A percentile compares a stretch with the other conserved stretches of the same genome.
Evolutionary conservation across 1,140 invertebrate species (phyloP).

Genomic region (Diuraphis noxia): DNA sequence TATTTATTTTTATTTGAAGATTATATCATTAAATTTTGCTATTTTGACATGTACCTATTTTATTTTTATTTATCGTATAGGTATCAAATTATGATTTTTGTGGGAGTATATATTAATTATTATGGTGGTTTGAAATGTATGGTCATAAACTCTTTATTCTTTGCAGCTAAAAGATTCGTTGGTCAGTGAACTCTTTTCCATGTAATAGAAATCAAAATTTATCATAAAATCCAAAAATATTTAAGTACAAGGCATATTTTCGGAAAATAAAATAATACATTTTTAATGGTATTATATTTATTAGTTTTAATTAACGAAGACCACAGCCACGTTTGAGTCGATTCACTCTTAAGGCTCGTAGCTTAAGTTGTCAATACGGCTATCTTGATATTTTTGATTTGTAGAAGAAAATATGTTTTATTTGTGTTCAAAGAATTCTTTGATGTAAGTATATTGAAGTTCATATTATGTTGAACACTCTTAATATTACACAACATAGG

Average conservation of each 20-base stretch:
- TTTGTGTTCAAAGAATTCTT: background rate
- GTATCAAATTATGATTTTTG: background rate
- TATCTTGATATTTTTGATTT: background rate
- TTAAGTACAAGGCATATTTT: background rate
- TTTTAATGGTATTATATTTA: background rate
- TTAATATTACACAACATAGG: background rate
- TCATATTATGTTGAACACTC: background rate
- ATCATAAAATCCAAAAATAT: background rate
- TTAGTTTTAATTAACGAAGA: background rate
- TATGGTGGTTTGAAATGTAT: background rate
- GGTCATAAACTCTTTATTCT: background rate
- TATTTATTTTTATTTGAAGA: too few relatives aligned
- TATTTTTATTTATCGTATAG: background rate
- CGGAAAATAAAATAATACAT: background rate
- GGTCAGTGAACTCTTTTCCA: background rate
- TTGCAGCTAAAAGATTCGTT: background rate
- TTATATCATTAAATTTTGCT: too few relatives aligned
- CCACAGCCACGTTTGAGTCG: background rate
- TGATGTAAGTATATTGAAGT: slow-evolving; percentile 9
- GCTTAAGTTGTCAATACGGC: background rate
- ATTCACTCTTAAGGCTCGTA: background rate
- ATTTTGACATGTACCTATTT: too few relatives aligned
- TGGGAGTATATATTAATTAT: background rate
- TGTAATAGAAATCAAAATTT: background rate
- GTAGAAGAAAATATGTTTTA: background rate